Percentiles rank a stretch among this genome's conserved stretches.
These are phyloP conservation scores for Elgonia sp. DNA, from an alignment of 2,888 invertebrate species.

Conservation along the genomic window DNA sequence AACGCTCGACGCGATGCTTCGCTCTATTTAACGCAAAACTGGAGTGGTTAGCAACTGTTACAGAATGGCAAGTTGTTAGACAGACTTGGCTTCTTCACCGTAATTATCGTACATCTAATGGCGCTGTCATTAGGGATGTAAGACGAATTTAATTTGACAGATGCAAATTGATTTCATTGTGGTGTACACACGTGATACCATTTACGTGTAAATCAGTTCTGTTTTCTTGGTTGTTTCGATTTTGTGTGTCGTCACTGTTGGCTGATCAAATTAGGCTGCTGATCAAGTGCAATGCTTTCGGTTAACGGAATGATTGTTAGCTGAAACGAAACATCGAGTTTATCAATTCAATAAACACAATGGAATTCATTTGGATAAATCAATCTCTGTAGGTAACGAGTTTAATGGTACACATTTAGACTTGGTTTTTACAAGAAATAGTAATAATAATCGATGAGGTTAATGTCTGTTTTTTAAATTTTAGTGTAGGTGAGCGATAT, in stretches of 20 bases:
- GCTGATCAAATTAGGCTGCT: slow-evolving; percentile 14
- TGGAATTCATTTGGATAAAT: too few relatives aligned
- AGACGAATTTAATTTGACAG: slow-evolving; percentile 65
- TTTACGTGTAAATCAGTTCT: slow-evolving; percentile 4
- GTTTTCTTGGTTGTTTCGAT: not conserved
- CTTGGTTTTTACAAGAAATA: too few relatives aligned
- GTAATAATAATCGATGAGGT: too few relatives aligned
- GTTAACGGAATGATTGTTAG: slow-evolving; percentile 2
- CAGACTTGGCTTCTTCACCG: slow-evolving; percentile 64
- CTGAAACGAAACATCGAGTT: too few relatives aligned
- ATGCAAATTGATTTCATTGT: slow-evolving; percentile 70
- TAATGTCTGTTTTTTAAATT: too few relatives aligned
- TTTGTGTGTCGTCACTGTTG: not conserved
- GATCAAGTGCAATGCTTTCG: slow-evolving; percentile 5
- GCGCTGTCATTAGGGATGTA: slow-evolving; percentile 66
- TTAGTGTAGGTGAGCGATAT: too few relatives aligned
- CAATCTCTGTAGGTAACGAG: too few relatives aligned
- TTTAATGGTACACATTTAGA: too few relatives aligned
- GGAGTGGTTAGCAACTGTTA: slow-evolving; percentile 68
- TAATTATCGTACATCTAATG: slow-evolving; percentile 73
- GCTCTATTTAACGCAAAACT: slow-evolving; percentile 67
- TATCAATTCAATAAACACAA: too few relatives aligned
- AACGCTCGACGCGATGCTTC: slow-evolving; percentile 58
- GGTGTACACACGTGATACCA: slow-evolving; percentile 19
- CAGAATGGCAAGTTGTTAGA: slow-evolving; percentile 68